These are phyloP conservation scores for Actias luna DNA, from an alignment of 2,888 invertebrate species.

Conservation along the genomic window DNA sequence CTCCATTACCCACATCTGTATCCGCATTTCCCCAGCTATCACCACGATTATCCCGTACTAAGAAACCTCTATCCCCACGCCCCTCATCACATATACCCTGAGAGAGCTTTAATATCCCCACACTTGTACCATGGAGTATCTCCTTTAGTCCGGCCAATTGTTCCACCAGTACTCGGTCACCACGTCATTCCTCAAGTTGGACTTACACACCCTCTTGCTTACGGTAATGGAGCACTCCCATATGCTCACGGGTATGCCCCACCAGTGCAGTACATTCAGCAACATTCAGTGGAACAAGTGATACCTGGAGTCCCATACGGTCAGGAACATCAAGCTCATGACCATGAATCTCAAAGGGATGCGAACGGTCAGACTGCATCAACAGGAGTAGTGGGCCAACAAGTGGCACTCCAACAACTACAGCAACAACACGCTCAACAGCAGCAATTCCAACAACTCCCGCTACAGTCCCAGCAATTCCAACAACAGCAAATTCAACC, in stretches of 20 bases:
- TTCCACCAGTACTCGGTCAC: slow-evolving; percentile 1
- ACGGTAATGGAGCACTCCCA: slow-evolving; percentile 1
- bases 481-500: slow-evolving; percentile 9
- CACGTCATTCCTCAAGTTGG: slow-evolving; percentile 12
- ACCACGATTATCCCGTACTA: not conserved
- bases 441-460: not conserved
- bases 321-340: slow-evolving; percentile 2
- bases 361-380: not conserved
- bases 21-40: not conserved
- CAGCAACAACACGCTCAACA: slow-evolving; percentile 2
- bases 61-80: not conserved
- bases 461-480: not conserved
- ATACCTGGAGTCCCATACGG: slow-evolving; percentile 4
- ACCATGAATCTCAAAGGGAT: not conserved
- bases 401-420: slow-evolving; percentile 1
- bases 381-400: not conserved
- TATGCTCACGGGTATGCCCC: slow-evolving; percentile 8
- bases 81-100: slow-evolving; percentile 3
- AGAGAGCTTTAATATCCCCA: slow-evolving; percentile 6
- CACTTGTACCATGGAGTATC: not conserved
- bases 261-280: slow-evolving; percentile 18
- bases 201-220: slow-evolving; percentile 14
- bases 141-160: slow-evolving; percentile 1
- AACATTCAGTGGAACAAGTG: slow-evolving; percentile 12
- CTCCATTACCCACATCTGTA: slow-evolving; percentile 4